Evolutionary conservation across 2,888 invertebrate genomes (phyloP), one percentile per base, ranked within the genome.

Genomic region (Dicyrtoma fusca): DNA sequence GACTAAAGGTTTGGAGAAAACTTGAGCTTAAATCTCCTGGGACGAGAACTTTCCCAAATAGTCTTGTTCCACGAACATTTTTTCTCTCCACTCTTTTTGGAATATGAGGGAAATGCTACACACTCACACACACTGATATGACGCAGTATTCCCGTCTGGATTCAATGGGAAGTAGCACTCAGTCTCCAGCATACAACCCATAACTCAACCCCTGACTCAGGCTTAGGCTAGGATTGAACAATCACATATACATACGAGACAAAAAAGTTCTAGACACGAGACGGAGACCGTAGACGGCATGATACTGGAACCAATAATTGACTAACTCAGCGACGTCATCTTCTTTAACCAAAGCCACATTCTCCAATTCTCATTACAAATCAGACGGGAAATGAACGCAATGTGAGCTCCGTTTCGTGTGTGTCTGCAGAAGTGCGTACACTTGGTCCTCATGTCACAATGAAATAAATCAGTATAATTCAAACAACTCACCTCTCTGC

Each of bases 401-500:
- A 45, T 44, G 21, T 62, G n/a, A 51, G 10, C 14, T 4, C n/a
- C n/a, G n/a, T n/a, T n/a, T n/a, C n/a, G n/a, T n/a, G n/a, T 49
- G 4, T 57, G 45, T n/a, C 45, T 23, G 55, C 21, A 55, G 63
- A 6, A 10, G 63, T 26, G n/a, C n/a, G 1, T 42, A 45, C 63
- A 63, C 45, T 25, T 49, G n/a, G 51, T 45, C 59, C 25, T 62
- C 59, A n/a, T 26, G 49, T 64, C 61, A 49, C 25, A 73, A 57
- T 62, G 63, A 69, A 70, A 57, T 57, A 63, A 69, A 62, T 47
- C 62, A 68, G 59, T 47, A 49, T 71, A 71, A 69, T 68, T 69
- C 47, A 72, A 57, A 65, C 21, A 34, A 77, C 78, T 82, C 84
- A 89, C 92, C 99, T 87, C 95, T 89, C 83, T 99, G 99, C 84